Evolutionary conservation across 2,113 vertebrate genomes (phyloP).

Genomic region (Nycticryphes semicollaris): DNA sequence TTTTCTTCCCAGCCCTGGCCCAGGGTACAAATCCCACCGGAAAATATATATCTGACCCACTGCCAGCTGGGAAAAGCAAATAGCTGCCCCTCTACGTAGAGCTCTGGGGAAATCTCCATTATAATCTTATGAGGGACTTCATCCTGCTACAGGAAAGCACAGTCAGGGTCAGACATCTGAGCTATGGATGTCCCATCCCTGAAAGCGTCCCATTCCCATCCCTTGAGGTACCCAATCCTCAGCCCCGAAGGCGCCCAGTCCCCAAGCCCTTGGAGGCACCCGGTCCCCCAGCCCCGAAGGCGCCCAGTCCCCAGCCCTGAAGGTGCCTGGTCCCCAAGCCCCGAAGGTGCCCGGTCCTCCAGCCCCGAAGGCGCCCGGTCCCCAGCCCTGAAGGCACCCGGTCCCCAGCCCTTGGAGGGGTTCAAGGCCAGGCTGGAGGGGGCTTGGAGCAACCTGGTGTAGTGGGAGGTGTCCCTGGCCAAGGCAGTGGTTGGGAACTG

Average conservation of each 20-base stretch:
- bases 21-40: background rate
- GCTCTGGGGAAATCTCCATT: background rate
- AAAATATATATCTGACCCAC: background rate
- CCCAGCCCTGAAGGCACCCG: background rate
- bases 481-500: background rate
- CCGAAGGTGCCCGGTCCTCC: too few species aligned
- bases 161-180: background rate
- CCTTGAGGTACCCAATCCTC: too few species aligned
- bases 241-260: too few species aligned
- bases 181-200: background rate
- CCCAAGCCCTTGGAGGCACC: too few species aligned
- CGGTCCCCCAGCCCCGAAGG: too few species aligned
- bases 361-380: too few species aligned
- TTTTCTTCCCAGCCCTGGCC: background rate
- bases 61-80: background rate
- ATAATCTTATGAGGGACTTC: background rate
- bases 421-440: background rate
- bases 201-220: too few species aligned
- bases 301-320: too few species aligned
- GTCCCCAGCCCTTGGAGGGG: background rate
- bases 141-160: too few species aligned
- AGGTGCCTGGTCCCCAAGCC: too few species aligned
- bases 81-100: accelerated
- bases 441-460: background rate
- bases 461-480: background rate